Evolutionary conservation across 2,113 vertebrate genomes (phyloP).

Genomic region (Rhabdomys dilectus): DNA sequence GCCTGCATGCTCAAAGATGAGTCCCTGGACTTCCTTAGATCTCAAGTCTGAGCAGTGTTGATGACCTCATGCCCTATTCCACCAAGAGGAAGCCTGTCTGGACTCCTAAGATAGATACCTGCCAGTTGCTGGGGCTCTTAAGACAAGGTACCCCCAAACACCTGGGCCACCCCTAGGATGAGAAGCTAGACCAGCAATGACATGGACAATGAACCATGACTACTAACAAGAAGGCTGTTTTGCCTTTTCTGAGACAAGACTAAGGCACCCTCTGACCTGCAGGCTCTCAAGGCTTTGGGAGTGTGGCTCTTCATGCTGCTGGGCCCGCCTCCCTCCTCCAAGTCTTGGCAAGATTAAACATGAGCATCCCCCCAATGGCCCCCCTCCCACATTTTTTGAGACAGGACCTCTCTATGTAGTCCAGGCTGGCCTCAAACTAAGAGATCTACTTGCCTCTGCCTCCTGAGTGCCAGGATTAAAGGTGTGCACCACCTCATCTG

Average conservation of each 20-base stretch:
- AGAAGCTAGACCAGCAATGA: neutral
- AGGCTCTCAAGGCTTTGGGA: neutral
- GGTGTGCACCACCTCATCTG: no score
- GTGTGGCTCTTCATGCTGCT: neutral
- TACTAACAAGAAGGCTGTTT: no score
- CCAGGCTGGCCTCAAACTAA: neutral
- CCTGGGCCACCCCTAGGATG: neutral
- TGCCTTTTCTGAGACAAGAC: neutral
- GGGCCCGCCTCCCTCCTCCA: neutral
- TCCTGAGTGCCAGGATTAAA: neutral
- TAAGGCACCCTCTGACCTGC: neutral
- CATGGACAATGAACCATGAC: neutral
- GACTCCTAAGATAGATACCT: neutral
- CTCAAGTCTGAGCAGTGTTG: neutral
- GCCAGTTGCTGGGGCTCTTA: neutral
- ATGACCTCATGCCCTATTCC: neutral
- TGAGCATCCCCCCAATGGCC: neutral
- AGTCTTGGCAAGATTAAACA: neutral
- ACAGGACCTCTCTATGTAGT: neutral
- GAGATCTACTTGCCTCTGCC: neutral
- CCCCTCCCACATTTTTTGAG: neutral
- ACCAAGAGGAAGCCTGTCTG: neutral
- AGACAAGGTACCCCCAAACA: neutral
- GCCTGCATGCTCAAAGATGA: neutral
- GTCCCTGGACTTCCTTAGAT: neutral